Conservation (phyloP, 2,888 invertebrate species). For the Bellardia pandia region DNA sequence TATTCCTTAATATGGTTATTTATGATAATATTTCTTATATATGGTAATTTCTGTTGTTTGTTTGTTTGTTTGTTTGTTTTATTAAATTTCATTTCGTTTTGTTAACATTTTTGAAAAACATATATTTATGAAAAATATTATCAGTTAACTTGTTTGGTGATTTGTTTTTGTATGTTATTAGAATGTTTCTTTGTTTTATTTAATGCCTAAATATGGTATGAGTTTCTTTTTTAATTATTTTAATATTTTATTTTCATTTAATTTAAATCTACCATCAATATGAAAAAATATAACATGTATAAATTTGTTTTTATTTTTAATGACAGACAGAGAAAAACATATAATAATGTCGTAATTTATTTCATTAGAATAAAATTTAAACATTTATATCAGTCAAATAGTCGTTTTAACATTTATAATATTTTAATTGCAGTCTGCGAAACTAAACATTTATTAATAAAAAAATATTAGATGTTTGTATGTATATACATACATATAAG, state of each 20-base stretch:
- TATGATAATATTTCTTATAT: slow-evolving; percentile 40
- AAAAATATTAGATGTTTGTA: not conserved
- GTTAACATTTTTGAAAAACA: not conserved
- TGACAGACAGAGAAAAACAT: slow-evolving; percentile 44
- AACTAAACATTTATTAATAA: not conserved
- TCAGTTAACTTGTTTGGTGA: slow-evolving; percentile 62
- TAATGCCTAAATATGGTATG: slow-evolving; percentile 33
- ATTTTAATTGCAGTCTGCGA: not conserved
- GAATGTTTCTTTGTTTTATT: slow-evolving; percentile 1
- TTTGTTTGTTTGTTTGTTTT: not conserved
- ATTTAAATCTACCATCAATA: slow-evolving; percentile 51
- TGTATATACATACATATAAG: not conserved
- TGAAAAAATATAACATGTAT: slow-evolving; percentile 71
- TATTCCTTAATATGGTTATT: slow-evolving; percentile 64
- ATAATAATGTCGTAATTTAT: slow-evolving; percentile 35
- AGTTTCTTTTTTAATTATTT: slow-evolving; percentile 5
- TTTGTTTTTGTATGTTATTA: slow-evolving; percentile 6
- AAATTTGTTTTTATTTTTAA: slow-evolving; percentile 65
- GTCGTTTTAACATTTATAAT: slow-evolving; percentile 56
- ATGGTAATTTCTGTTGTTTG: not conserved
- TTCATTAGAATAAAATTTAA: slow-evolving; percentile 56
- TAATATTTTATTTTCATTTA: slow-evolving; percentile 4
- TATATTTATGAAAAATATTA: slow-evolving; percentile 52
- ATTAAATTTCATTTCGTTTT: slow-evolving; percentile 18
- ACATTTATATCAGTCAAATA: slow-evolving; percentile 70